A percentile compares a stretch with the other conserved stretches of the same genome.
These are phyloP conservation scores for Papilio demoleus DNA, from an alignment of 2,888 invertebrate genomes.

Conservation along the genomic window DNA sequence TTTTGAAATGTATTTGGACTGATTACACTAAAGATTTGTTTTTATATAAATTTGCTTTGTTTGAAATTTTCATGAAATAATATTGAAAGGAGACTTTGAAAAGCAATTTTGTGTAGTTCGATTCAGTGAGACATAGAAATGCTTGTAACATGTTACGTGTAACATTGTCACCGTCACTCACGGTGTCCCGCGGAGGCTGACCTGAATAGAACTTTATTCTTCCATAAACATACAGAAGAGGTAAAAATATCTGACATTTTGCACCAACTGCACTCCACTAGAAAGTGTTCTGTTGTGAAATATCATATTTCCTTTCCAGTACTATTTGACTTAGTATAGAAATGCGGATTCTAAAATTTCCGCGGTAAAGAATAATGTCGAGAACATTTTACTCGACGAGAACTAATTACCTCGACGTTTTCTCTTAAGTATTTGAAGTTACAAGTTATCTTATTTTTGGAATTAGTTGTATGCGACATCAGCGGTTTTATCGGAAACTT, in stretches of 20 bases:
- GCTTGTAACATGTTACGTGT: background rate
- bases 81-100: background rate
- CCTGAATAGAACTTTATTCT: conserved; percentile 16
- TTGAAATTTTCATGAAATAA: too few species aligned
- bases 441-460: too few species aligned
- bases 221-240: conserved; percentile 5
- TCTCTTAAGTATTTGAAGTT: too few species aligned
- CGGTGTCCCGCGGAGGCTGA: background rate
- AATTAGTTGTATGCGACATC: too few species aligned
- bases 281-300: background rate
- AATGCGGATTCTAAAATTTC: background rate
- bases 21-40: too few species aligned
- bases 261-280: background rate
- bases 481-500: too few species aligned
- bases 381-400: background rate
- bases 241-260: conserved; percentile 12
- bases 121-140: conserved; percentile 5
- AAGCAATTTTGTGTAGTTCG: background rate
- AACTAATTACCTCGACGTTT: too few species aligned
- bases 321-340: background rate
- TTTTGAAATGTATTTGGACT: background rate
- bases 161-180: background rate
- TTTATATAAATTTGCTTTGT: too few species aligned
- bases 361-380: background rate
- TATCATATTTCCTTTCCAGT: conserved; percentile 1